Base-by-base conservation (phyloP, 2,113 vertebrate species). In the Phainopepla nitens region DNA sequence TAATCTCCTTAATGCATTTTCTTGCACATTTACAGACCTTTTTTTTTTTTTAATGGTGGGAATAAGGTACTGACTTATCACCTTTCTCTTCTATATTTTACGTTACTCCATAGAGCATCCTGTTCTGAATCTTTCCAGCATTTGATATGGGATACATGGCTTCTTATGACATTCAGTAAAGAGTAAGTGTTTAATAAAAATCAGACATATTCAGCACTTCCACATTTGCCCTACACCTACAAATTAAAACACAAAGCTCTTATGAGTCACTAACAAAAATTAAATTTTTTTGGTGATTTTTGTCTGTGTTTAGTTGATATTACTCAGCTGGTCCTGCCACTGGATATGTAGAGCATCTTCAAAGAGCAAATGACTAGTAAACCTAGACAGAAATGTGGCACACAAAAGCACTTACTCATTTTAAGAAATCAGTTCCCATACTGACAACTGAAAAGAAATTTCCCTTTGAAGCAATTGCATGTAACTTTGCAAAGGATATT, bases 71-170 rank as follows among this genome's bases (percentile, higher is more conserved):
- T 53, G 83, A 93, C n/a, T 94, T 92, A 72, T 89, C 81, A 93
- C 88, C 84, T 96, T 97, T 93, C 82, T 97, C 91, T 94, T 94
- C 90, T 78, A 7, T 70, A 85, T 89, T 78, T 93, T 28, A 54
- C 44, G 86, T 93, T 64, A 77, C 3, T 53, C 11, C 33, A 75
- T 3, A 73, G 39, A 90, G 6, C 28, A 72, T 57, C 12, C 28
- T 57, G 13, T 54, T 91, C 61, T 50, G 27, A 82, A 23, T 75
- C 35, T 68, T 89, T 91, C 42, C 47, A 42, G 50, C 57, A 70
- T 66, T 72, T 47, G 6, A 31, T 64, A 41, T 1, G 6, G 39
- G 23, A 72, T 64, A 13, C 20, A 7, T 24, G 10, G 1, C 4
- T 76, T 71, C 47, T 72, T 66, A 50, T 13, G 19, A 24, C 25